phyloP scores from a whole-genome alignment of 1,140 invertebrate species.

The Caerostris extrusa region DNA sequence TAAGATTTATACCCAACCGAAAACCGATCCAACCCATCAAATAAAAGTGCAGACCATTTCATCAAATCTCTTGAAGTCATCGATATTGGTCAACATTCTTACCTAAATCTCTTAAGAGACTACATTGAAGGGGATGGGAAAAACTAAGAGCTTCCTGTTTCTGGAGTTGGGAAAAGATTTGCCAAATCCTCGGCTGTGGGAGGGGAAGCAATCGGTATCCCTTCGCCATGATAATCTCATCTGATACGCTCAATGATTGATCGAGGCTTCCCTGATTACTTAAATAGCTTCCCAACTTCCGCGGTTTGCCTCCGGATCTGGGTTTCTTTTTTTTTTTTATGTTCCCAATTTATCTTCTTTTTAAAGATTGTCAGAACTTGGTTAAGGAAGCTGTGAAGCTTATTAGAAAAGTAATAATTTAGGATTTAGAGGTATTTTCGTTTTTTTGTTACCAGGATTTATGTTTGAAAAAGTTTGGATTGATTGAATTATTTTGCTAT shows the following conservation, averaged over 20 bases:
- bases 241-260: constrained; percentile 49
- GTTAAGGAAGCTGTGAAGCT: too few relatives aligned
- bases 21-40: constrained; percentile 4
- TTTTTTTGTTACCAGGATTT: too few relatives aligned
- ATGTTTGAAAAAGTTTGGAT: too few relatives aligned
- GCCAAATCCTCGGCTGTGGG: background rate
- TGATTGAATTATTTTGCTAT: too few relatives aligned
- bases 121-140: constrained; percentile 36
- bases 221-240: constrained; percentile 44
- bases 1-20: background rate
- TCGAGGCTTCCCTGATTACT: constrained; percentile 21
- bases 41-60: background rate
- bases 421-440: too few relatives aligned
- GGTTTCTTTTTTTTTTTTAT: too few relatives aligned
- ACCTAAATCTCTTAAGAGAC: constrained; percentile 26
- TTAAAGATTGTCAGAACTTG: too few relatives aligned
- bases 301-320: background rate
- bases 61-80: constrained; percentile 25
- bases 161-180: constrained; percentile 12
- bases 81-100: constrained; percentile 51
- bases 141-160: constrained; percentile 38
- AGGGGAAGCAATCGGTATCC: constrained; percentile 18
- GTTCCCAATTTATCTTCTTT: too few relatives aligned
- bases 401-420: too few relatives aligned
- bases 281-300: constrained; percentile 37